These are phyloP conservation scores for Dryoscopus gambensis DNA, from an alignment of 2,113 vertebrate species.

Conservation along the genomic window DNA sequence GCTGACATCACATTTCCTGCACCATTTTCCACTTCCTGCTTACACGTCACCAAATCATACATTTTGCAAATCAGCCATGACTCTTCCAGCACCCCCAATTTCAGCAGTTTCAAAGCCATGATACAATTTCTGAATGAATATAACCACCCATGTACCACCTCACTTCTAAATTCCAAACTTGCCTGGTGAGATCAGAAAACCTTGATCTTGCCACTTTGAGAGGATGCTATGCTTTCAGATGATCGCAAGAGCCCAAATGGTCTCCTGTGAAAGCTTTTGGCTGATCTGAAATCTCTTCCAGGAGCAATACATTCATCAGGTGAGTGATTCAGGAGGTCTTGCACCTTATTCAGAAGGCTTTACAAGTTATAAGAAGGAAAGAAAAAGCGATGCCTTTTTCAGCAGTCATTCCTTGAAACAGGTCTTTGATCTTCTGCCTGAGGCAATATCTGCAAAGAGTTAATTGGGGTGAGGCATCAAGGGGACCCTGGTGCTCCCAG, in stretches of 20 bases:
- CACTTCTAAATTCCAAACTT: neutral
- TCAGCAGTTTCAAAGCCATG: neutral
- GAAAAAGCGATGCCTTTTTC: neutral
- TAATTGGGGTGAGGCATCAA: neutral
- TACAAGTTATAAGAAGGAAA: neutral
- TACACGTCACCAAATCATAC: neutral
- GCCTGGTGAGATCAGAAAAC: neutral
- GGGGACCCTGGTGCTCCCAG: neutral
- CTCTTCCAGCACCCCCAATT: neutral
- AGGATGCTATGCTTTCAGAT: neutral
- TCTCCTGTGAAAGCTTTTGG: neutral
- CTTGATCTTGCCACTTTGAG: neutral
- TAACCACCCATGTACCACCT: neutral
- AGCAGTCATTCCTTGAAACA: neutral
- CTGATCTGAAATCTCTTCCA: neutral
- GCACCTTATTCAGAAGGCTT: neutral
- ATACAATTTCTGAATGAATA: neutral
- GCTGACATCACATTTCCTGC: neutral
- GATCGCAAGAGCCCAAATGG: neutral
- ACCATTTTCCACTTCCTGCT: slow-evolving; percentile 24
- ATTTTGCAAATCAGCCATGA: neutral
- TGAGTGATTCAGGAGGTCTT: neutral
- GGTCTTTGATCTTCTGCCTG: neutral
- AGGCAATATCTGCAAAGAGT: neutral
- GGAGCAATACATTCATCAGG: neutral